These are phyloP conservation scores for Maconellicoccus hirsutus DNA, from an alignment of 1,140 invertebrate species.

Conservation along the genomic window DNA sequence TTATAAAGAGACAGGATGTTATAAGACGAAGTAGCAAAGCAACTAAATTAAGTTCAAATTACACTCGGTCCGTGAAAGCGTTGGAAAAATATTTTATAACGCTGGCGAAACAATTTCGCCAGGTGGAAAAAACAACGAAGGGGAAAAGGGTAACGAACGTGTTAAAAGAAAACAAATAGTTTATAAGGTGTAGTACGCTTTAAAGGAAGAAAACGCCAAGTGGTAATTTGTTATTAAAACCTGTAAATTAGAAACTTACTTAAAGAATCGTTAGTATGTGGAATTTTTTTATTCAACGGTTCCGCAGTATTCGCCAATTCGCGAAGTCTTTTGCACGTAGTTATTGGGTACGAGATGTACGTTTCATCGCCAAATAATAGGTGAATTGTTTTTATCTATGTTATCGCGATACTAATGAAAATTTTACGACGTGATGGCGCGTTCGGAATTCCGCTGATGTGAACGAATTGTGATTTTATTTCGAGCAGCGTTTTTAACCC, in stretches of 20 bases:
- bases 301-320: too few relatives aligned
- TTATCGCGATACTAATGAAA: too few relatives aligned
- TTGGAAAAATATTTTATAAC: neutral
- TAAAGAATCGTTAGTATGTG: neutral
- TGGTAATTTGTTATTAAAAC: slow-evolving; percentile 1
- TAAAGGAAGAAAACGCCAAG: neutral
- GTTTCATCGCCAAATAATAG: too few relatives aligned
- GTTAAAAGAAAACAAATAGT: neutral
- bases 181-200: neutral
- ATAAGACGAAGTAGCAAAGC: neutral
- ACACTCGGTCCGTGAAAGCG: neutral
- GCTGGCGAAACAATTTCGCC: neutral
- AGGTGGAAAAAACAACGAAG: neutral
- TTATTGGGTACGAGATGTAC: too few relatives aligned
- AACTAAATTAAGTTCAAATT: neutral
- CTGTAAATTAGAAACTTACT: slow-evolving; percentile 4
- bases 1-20: neutral
- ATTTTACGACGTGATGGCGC: too few relatives aligned
- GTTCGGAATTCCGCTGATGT: too few relatives aligned
- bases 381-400: too few relatives aligned
- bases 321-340: too few relatives aligned
- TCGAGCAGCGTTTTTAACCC: too few relatives aligned
- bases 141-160: neutral
- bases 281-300: neutral
- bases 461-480: too few relatives aligned